Base-by-base conservation (phyloP, 2,113 vertebrate genomes). In the Callithrix jacchus region DNA sequence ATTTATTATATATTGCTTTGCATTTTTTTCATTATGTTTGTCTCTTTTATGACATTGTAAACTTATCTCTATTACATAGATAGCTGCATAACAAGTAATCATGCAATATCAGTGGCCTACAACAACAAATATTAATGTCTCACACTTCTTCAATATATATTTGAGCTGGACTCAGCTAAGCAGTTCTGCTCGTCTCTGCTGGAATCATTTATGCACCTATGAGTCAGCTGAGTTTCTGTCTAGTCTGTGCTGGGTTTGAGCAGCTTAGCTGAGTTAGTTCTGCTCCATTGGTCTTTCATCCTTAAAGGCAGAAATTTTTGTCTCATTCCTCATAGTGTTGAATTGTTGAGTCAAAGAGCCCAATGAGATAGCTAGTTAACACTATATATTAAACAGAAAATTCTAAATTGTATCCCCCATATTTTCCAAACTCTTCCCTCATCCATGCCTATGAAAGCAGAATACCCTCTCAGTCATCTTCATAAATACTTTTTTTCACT, bases 321-420 rank as follows among this genome's bases (percentile, higher is more conserved):
- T 74, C 49, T 79, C 47, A 56, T 42, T 87, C 54, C 61, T 71
- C 12, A 61, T 54, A 66, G 17, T 45, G 8, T 45, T 66, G 10
- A 42, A 89, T 79, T 86, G 9, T 56, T 89, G 47, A 90, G 40
- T 52, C n/a, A 76, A 92, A 95, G 32, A 83, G 30, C 20, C 11
- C 61, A 77, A 20, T 76, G 70, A 89, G 35, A 40, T 49, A 94
- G 7, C 17, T 66, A 73, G 18, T 87, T 71, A 70, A 82, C 58
- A 82, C 35, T 87, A 40, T 76, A 40, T 73, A n/a, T 74, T 88
- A 86, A 70, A 21, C 4, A 92, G 35, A 92, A 97, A 86, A 54
- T 82, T 61, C 25, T 49, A 61, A 92, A 2, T 8, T 3, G 18
- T 20, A 9, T 21, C 20, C 40, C 20, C 20, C 47, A 47, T 45